phyloP scores from a whole-genome alignment of 2,888 invertebrate species.

The Ophion slaviceki region DNA sequence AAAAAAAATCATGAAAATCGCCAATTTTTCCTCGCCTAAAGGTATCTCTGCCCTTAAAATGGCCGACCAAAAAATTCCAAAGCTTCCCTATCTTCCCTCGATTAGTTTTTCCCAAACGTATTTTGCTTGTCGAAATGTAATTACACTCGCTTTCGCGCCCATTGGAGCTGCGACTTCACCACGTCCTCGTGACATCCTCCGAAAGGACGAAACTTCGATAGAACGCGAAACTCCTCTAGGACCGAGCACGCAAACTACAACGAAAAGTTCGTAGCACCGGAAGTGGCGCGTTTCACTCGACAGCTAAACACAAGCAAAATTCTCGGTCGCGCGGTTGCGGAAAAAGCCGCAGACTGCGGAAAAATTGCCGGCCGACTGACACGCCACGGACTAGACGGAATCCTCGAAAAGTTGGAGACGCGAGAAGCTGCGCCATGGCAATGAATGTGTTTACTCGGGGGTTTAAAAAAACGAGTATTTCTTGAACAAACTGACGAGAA shows the following conservation, averaged over 20 bases:
- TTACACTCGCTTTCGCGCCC: not conserved
- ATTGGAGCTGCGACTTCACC: not conserved
- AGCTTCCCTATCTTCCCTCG: not conserved
- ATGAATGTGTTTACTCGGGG: constrained; percentile 7
- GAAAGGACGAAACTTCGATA: not conserved
- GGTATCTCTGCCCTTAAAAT: not conserved
- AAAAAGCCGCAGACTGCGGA: not conserved
- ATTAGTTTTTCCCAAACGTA: not conserved
- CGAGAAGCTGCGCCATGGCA: not conserved
- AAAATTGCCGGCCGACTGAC: not conserved
- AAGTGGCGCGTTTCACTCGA: not conserved
- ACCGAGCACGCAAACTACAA: not conserved
- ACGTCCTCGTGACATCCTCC: not conserved
- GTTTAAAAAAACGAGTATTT: not conserved
- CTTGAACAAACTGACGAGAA: constrained; percentile 1
- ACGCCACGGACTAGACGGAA: not conserved
- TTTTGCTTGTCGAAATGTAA: not conserved
- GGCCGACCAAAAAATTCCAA: not conserved
- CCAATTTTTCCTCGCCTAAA: no score
- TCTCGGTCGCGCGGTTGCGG: not conserved
- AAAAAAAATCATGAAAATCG: no score
- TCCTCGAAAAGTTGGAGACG: not conserved
- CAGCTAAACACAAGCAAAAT: not conserved
- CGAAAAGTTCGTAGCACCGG: not conserved
- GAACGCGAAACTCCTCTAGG: not conserved